These are phyloP conservation scores for Hippocampus mohnikei DNA, from an alignment of 2,113 vertebrate genomes.

Conservation along the genomic window DNA sequence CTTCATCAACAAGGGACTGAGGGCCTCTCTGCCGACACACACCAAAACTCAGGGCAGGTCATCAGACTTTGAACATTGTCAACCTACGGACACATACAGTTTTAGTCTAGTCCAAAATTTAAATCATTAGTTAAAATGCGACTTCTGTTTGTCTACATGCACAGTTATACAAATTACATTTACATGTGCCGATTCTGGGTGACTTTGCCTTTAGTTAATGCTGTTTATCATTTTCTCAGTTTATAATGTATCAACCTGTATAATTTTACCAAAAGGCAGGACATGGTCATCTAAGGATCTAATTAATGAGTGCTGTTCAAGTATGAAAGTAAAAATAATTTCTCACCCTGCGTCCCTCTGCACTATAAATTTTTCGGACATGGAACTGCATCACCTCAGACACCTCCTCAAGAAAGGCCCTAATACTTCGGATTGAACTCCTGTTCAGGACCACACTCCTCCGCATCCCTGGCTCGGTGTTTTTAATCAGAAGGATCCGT, in stretches of 20 bases:
- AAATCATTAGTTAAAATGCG: neutral
- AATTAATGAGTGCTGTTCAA: neutral
- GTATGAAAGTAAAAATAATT: neutral
- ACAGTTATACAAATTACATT: neutral
- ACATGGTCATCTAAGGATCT: neutral
- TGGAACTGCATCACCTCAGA: conserved; percentile 86
- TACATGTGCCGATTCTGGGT: neutral
- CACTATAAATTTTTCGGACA: conserved; percentile 82
- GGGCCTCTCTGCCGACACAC: conserved; percentile 80
- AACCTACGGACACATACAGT: conserved; percentile 68
- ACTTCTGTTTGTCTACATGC: neutral
- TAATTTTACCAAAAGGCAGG: neutral
- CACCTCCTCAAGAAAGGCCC: conserved; percentile 80
- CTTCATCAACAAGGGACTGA: conserved; percentile 73
- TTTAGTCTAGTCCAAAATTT: neutral
- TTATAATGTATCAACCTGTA: neutral
- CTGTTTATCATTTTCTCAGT: neutral
- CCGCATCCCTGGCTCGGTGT: conserved; percentile 76
- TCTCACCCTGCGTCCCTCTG: conserved; percentile 83
- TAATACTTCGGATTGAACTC: conserved; percentile 76
- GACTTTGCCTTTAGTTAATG: neutral
- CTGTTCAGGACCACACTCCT: conserved; percentile 78
- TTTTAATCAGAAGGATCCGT: conserved; percentile 82
- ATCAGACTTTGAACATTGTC: conserved; percentile 80
- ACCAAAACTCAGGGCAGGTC: conserved; percentile 77